Evolutionary conservation across 2,797 vertebrate genomes (phyloP), one percentile per base, ranked within the genome.

Genomic region (Sebastes matsubarae): DNA sequence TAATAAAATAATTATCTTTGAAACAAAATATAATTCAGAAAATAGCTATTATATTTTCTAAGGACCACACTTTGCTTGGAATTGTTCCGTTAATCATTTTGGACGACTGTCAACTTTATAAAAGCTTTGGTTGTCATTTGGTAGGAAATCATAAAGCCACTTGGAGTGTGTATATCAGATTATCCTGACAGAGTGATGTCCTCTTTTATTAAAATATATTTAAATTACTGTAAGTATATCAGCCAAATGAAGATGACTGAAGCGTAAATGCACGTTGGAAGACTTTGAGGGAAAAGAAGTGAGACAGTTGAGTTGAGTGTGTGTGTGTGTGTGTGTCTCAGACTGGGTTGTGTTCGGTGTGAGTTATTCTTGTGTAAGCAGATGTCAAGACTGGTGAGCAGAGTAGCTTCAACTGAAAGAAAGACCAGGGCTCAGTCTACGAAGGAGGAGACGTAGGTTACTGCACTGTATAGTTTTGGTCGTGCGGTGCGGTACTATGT

Each of bases 281-380:
- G 16, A 69, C 6, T 22, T 72, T 32, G 38, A 78, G 65, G 34
- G 20, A 32, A 70, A 83, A 68, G 8, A 38, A 42, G 67, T 20
- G 38, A 69, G 68, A 82, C 34, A 54, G 72, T 10, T 65, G 25
- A 6, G 22, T 64, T 76, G 25, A 32, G 24, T 81, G 30, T 52
- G 25, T 30, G 30, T 81, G 30, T 52, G 25, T 30, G 30, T 68
- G 32, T 50, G 54, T 82, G 36, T 64, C 24, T 80, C 70, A 76
- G 78, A 72, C 29, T 60, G 71, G 58, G 30, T 60, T 16, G 58
- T 70, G 61, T 60, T 67, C 34, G 4, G 20, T 71, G 20, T 36
- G 54, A 82, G 52, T 75, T 75, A 55, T 54, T 77, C 38, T 81
- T 36, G 64, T 50, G 42, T 7, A 71, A 71, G 79, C 80, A 72